phyloP scores from a whole-genome alignment of 2,888 invertebrate species.

The Galerucella nymphaeae region DNA sequence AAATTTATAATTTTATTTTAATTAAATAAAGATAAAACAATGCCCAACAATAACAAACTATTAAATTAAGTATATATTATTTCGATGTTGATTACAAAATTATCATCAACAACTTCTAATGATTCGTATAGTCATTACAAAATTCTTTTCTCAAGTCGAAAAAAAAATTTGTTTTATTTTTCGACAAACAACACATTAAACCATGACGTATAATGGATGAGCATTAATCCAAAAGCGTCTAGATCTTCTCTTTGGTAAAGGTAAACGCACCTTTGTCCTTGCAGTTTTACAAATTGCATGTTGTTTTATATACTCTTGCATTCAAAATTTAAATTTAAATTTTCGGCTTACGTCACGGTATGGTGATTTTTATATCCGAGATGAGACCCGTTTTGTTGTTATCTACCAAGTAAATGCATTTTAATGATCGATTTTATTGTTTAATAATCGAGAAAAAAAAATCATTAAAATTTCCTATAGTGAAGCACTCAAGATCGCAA shows the following conservation, averaged over 20 bases:
- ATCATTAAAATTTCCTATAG: slow-evolving; percentile 16
- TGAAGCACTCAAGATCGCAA: no score
- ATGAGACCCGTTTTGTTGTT: background rate
- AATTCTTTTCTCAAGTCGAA: slow-evolving; percentile 30
- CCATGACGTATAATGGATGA: slow-evolving; percentile 50
- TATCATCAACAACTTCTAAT: slow-evolving; percentile 32
- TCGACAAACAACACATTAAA: slow-evolving; percentile 43
- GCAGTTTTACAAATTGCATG: slow-evolving; percentile 55
- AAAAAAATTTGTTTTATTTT: slow-evolving; percentile 22
- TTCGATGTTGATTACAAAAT: slow-evolving; percentile 30
- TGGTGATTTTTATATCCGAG: slow-evolving; percentile 29
- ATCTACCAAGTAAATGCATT: background rate
- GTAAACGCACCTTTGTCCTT: slow-evolving; percentile 66
- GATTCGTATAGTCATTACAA: slow-evolving; percentile 39
- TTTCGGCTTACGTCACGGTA: slow-evolving; percentile 49
- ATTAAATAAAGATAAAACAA: no score
- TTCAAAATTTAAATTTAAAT: slow-evolving; percentile 46
- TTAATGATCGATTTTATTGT: background rate
- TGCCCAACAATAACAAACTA: no score
- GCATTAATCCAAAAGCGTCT: slow-evolving; percentile 54
- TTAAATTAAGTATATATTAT: background rate
- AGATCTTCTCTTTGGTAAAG: slow-evolving; percentile 49
- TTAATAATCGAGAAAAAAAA: slow-evolving; percentile 7
- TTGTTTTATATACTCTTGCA: slow-evolving; percentile 45
- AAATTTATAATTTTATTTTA: no score